phyloP scores from a whole-genome alignment of 2,888 invertebrate species.

The Spodoptera littoralis region DNA sequence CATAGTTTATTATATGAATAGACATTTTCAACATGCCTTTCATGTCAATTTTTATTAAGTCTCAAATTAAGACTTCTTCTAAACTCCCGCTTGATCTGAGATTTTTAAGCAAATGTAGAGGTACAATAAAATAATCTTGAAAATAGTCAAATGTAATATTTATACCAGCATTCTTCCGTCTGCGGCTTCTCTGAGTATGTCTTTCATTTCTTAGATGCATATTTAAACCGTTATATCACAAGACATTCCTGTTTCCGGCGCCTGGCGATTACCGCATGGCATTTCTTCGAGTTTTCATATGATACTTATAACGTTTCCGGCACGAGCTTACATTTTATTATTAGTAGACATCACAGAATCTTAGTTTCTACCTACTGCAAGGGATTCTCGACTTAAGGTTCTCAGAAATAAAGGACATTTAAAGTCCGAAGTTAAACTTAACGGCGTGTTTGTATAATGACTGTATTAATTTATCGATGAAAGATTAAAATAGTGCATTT shows the following conservation, averaged over 20 bases:
- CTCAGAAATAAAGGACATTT: constrained; percentile 20
- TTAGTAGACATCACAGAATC: constrained; percentile 23
- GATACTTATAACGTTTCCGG: constrained; percentile 50
- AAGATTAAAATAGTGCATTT: constrained; percentile 5
- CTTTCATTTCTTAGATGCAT: constrained; percentile 42
- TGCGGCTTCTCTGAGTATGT: constrained; percentile 39
- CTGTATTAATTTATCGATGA: constrained; percentile 21
- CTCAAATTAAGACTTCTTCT: too few relatives aligned
- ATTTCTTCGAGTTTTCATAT: constrained; percentile 52
- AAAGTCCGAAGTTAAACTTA: constrained; percentile 6
- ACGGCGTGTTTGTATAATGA: constrained; percentile 27
- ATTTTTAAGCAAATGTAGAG: neutral
- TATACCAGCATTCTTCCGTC: constrained; percentile 41
- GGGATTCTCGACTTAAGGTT: constrained; percentile 21
- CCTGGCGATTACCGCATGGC: constrained; percentile 47
- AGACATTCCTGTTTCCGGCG: constrained; percentile 59
- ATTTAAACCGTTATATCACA: constrained; percentile 47
- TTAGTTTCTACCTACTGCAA: neutral
- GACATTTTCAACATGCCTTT: too few relatives aligned
- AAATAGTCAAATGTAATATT: constrained; percentile 19
- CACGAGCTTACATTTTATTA: constrained; percentile 44
- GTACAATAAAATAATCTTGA: constrained; percentile 1
- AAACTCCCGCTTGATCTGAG: too few relatives aligned
- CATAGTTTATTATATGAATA: too few relatives aligned
- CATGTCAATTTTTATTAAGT: too few relatives aligned